phyloP scores from a whole-genome alignment of 1,140 invertebrate genomes.

The Bursaphelenchus mucronatus region DNA sequence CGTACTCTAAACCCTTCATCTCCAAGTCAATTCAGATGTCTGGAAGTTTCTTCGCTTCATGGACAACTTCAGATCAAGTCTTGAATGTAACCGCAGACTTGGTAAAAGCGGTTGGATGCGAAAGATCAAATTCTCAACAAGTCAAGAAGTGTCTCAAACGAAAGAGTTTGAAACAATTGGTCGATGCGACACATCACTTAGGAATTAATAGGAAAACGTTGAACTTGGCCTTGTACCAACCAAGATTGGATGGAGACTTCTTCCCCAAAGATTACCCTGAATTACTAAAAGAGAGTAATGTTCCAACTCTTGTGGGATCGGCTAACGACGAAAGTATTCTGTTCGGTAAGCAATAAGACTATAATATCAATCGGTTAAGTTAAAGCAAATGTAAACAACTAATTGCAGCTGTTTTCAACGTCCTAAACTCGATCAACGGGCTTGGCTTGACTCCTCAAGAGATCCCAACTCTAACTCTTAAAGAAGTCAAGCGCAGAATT shows the following conservation, averaged over 20 bases:
- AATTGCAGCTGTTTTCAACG: not conserved
- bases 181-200: not conserved
- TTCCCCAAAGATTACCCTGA: constrained; percentile 20
- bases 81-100: not conserved
- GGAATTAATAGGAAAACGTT: not conserved
- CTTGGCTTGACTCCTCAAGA: too few species aligned
- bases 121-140: constrained; percentile 1
- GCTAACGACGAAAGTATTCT: constrained; percentile 11
- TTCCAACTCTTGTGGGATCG: constrained; percentile 9
- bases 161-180: not conserved
- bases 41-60: constrained; percentile 19
- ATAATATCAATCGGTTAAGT: not conserved
- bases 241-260: constrained; percentile 28
- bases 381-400: not conserved
- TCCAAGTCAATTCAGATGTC: constrained; percentile 1
- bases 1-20: constrained; percentile 8
- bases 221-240: constrained; percentile 16
- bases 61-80: constrained; percentile 15
- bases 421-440: not conserved
- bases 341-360: constrained; percentile 18
- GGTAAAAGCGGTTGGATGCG: constrained; percentile 3
- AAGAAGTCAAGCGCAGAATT: too few species aligned
- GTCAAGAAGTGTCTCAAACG: constrained; percentile 12
- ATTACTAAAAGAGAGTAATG: constrained; percentile 11
- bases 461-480: too few species aligned